These are phyloP conservation scores for Cheilosia scutellata DNA, from an alignment of 2,888 invertebrate species.

Conservation along the genomic window DNA sequence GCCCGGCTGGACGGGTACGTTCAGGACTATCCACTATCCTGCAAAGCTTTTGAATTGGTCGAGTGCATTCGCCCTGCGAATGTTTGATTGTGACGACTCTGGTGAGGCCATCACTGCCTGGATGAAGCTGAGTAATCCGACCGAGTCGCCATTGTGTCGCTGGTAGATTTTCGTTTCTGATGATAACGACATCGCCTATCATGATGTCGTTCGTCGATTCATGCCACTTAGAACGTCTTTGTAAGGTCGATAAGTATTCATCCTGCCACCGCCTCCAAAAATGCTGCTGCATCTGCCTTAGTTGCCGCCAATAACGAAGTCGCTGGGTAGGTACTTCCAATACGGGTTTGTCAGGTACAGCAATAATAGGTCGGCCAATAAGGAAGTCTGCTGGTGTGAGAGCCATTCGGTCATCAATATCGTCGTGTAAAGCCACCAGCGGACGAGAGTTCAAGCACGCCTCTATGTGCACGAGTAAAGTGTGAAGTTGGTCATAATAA, in stretches of 20 bases:
- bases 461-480: conserved; percentile 38
- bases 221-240: conserved; percentile 41
- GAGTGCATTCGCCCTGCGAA: conserved; percentile 24
- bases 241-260: conserved; percentile 30
- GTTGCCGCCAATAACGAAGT: conserved; percentile 36
- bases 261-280: conserved; percentile 40
- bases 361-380: conserved; percentile 40
- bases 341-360: conserved; percentile 38
- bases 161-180: conserved; percentile 34
- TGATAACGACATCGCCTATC: conserved; percentile 42
- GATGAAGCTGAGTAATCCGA: conserved; percentile 34
- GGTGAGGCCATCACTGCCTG: conserved; percentile 30
- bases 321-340: conserved; percentile 33
- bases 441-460: conserved; percentile 54
- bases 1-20: conserved; percentile 42
- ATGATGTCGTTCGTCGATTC: conserved; percentile 18
- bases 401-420: conserved; percentile 42
- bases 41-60: conserved; percentile 42
- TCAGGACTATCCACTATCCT: conserved; percentile 28
- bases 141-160: conserved; percentile 36
- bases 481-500: conserved; percentile 40
- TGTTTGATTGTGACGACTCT: conserved; percentile 39
- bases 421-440: conserved; percentile 46
- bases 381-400: conserved; percentile 39
- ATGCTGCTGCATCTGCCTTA: conserved; percentile 39